A percentile compares a stretch with the other conserved stretches of the same genome.
Evolutionary conservation across 2,888 invertebrate genomes (phyloP).

Genomic region (Ophraella communa): DNA sequence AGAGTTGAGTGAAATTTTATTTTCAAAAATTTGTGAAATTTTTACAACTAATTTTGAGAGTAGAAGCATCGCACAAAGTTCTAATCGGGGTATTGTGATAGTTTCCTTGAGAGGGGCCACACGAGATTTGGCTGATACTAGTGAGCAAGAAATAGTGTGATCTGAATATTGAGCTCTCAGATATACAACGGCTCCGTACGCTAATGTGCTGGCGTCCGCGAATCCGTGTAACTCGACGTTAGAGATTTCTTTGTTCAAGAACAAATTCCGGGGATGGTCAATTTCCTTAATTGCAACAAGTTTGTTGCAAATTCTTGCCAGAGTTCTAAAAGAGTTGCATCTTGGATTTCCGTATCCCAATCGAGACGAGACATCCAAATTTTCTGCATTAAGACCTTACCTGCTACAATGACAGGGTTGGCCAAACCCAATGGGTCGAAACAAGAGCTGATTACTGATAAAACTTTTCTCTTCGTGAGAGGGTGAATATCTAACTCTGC

Average conservation of each 20-base stretch:
- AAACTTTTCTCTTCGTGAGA: no score
- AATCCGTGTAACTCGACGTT: slow-evolving; percentile 12
- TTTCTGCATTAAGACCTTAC: no score
- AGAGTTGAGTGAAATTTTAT: neutral
- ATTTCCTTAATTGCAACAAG: no score
- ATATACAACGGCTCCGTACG: slow-evolving; percentile 7
- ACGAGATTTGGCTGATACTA: slow-evolving; percentile 27
- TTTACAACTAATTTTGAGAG: no score
- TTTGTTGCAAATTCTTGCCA: no score
- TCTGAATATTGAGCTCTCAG: neutral
- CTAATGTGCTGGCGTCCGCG: neutral
- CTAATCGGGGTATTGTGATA: slow-evolving; percentile 25
- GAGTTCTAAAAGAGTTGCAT: no score
- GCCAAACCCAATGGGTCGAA: no score
- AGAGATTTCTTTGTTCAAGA: neutral
- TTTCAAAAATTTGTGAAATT: slow-evolving; percentile 16
- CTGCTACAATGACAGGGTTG: no score
- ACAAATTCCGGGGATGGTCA: neutral
- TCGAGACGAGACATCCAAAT: no score
- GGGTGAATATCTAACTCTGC: no score
- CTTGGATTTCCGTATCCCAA: no score
- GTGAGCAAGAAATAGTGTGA: neutral
- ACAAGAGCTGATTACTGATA: no score
- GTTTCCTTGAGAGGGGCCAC: slow-evolving; percentile 35
- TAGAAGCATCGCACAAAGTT: slow-evolving; percentile 26